Conservation (phyloP, 2,797 vertebrate species). For the Podarcis siculus region DNA sequence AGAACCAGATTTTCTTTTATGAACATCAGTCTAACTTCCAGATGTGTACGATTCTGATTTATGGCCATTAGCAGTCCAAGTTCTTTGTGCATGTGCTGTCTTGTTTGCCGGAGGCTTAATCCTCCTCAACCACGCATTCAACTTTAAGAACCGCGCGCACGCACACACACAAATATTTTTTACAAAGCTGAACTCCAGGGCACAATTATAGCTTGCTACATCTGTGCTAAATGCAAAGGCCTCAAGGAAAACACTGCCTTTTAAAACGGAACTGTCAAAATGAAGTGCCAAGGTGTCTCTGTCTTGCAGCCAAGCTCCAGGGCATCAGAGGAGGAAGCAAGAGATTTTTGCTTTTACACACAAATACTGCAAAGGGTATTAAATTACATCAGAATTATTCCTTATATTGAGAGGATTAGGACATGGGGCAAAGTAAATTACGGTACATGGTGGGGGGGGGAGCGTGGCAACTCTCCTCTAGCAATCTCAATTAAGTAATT, state of each 20-base stretch:
- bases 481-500: no score
- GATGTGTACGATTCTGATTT: slow-evolving; percentile 17
- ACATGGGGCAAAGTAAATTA: background rate
- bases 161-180: background rate
- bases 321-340: background rate
- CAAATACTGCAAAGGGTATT: background rate
- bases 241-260: background rate
- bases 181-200: background rate
- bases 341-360: background rate
- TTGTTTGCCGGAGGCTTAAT: slow-evolving; percentile 10
- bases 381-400: background rate
- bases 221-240: slow-evolving; percentile 12
- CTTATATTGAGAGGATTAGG: background rate
- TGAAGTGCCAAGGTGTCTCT: background rate
- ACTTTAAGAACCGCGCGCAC: background rate
- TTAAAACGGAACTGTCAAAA: background rate
- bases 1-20: slow-evolving; percentile 30
- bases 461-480: no score
- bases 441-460: background rate
- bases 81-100: background rate
- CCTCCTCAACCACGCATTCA: slow-evolving; percentile 2
- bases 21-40: slow-evolving; percentile 3
- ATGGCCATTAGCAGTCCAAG: background rate
- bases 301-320: background rate
- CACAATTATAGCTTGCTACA: background rate